Evolutionary conservation across 2,797 vertebrate species (phyloP).

Genomic region (Crypturellus tataupa): DNA sequence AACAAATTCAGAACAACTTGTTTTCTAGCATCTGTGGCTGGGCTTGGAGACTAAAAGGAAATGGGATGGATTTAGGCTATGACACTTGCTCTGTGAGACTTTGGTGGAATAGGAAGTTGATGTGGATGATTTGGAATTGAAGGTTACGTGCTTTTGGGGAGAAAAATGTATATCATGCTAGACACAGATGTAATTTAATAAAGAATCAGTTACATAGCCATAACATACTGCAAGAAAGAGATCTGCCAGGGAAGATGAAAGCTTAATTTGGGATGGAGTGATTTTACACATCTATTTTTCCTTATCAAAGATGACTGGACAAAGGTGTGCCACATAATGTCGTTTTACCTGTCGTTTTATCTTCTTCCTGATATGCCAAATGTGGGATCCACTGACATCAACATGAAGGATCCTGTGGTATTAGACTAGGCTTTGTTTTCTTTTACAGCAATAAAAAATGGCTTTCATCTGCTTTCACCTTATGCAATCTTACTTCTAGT

Average conservation of each 20-base stretch:
- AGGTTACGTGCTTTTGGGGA: background rate
- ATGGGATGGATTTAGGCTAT: background rate
- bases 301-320: background rate
- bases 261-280: background rate
- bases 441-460: background rate
- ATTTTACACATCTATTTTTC: background rate
- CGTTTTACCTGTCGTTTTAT: background rate
- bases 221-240: background rate
- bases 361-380: background rate
- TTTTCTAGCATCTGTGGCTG: background rate
- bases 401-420: background rate
- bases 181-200: background rate
- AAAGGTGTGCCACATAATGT: accelerated
- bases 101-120: background rate
- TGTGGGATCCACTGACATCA: background rate
- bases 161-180: background rate
- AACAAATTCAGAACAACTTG: background rate
- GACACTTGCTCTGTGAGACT: background rate
- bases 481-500: background rate
- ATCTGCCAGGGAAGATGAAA: background rate
- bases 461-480: background rate
- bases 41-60: background rate
- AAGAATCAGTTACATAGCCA: background rate
- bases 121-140: background rate
- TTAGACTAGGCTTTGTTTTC: background rate